Evolutionary conservation across 2,888 invertebrate species (phyloP).

Genomic region (Lysandra coridon): DNA sequence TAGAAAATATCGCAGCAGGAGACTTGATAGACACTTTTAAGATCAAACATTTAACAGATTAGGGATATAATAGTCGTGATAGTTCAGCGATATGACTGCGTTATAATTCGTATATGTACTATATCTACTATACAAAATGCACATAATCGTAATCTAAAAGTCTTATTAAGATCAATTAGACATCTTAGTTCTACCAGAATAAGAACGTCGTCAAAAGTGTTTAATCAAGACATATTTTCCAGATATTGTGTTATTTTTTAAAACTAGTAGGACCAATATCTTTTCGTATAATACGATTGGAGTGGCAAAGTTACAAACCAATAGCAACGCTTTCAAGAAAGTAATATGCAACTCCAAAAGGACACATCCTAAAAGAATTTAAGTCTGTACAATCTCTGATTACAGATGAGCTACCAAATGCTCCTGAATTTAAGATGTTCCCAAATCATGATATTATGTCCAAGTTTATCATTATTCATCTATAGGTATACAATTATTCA

Average conservation of each 20-base stretch:
- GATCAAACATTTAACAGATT: neutral
- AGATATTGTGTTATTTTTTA: neutral
- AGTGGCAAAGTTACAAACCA: too few relatives aligned
- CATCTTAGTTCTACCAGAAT: neutral
- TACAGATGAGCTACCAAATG: neutral
- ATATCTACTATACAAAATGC: slow-evolving; percentile 30
- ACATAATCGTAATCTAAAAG: slow-evolving; percentile 23
- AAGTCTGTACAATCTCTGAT: neutral
- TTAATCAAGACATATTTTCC: neutral
- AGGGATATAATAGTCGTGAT: neutral
- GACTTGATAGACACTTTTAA: neutral
- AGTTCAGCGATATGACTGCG: slow-evolving; percentile 20
- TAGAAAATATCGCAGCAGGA: neutral
- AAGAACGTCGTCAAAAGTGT: neutral
- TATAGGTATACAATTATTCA: too few relatives aligned
- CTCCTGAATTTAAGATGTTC: neutral
- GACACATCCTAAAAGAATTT: neutral
- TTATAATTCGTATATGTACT: slow-evolving; percentile 20
- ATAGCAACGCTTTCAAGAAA: too few relatives aligned
- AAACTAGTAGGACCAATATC: neutral
- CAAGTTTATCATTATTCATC: neutral
- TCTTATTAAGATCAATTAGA: neutral
- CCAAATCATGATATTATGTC: neutral
- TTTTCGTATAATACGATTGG: neutral
- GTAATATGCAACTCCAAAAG: neutral